A percentile compares a stretch with the other conserved stretches of the same genome.
Evolutionary conservation across 2,113 vertebrate species (phyloP).

Genomic region (Leuciscus idus): DNA sequence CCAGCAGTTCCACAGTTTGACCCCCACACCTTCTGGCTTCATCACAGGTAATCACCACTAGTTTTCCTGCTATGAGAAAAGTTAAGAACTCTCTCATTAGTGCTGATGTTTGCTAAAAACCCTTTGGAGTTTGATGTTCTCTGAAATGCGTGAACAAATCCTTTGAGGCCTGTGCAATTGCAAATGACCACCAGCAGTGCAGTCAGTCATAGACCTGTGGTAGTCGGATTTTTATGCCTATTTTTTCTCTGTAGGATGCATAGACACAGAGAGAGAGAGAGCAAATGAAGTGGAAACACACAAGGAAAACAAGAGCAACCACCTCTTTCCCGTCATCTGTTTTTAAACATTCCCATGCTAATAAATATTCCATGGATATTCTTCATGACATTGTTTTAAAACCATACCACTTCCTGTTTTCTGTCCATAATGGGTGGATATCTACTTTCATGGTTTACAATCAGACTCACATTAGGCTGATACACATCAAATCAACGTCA

Average conservation of each 20-base stretch:
- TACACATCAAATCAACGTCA: too few relatives aligned
- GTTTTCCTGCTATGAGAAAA: conserved; percentile 53
- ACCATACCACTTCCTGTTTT: conserved; percentile 46
- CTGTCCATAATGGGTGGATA: background rate
- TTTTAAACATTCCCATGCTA: background rate
- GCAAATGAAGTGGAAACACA: background rate
- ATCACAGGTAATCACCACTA: conserved; percentile 86
- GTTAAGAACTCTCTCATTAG: background rate
- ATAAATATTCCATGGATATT: conserved; percentile 24
- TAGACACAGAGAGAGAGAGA: background rate
- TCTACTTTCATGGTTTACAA: background rate
- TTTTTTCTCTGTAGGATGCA: conserved; percentile 65
- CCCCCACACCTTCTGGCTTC: conserved; percentile 88
- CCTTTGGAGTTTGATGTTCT: background rate
- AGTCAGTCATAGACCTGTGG: background rate
- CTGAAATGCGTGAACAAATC: background rate
- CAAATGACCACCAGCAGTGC: conserved; percentile 1
- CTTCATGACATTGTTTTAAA: conserved; percentile 3
- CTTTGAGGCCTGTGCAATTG: background rate
- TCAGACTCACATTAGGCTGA: background rate
- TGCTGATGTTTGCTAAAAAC: background rate
- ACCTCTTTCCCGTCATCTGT: background rate
- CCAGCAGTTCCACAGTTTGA: conserved; percentile 96
- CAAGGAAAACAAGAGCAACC: background rate
- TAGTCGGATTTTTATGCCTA: conserved; percentile 57